phyloP scores from a whole-genome alignment of 2,888 invertebrate genomes.

The Apodemia mormo region DNA sequence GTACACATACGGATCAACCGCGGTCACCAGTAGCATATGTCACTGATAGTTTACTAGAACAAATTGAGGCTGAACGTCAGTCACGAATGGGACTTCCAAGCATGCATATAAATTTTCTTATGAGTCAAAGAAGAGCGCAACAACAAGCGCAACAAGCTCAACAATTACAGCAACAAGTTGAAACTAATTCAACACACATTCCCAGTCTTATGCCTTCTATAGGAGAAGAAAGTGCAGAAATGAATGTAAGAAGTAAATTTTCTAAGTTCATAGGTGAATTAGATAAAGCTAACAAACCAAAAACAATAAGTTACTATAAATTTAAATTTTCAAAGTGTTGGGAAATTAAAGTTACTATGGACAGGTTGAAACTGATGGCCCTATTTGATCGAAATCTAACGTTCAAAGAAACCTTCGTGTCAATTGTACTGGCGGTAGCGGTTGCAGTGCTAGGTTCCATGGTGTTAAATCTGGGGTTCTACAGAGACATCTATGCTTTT shows the following conservation, averaged over 20 bases:
- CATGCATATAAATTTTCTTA: slow-evolving; percentile 74
- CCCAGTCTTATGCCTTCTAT: slow-evolving; percentile 77
- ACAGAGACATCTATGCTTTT: slow-evolving; percentile 95
- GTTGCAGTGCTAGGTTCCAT: slow-evolving; percentile 93
- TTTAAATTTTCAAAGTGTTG: slow-evolving; percentile 85
- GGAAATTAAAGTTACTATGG: slow-evolving; percentile 92
- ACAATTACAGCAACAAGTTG: slow-evolving; percentile 49
- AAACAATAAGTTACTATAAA: slow-evolving; percentile 86
- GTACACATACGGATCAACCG: slow-evolving; percentile 62
- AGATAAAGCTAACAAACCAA: slow-evolving; percentile 77
- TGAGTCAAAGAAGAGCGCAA: slow-evolving; percentile 67
- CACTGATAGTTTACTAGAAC: slow-evolving; percentile 73
- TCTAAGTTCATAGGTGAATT: slow-evolving; percentile 79
- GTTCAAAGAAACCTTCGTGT: slow-evolving; percentile 89
- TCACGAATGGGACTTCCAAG: slow-evolving; percentile 74
- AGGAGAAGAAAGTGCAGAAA: slow-evolving; percentile 80
- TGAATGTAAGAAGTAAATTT: slow-evolving; percentile 79
- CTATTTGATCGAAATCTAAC: slow-evolving; percentile 96
- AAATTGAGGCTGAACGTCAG: slow-evolving; percentile 73
- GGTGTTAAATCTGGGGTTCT: slow-evolving; percentile 91
- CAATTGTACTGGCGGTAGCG: slow-evolving; percentile 90
- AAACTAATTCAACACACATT: slow-evolving; percentile 57
- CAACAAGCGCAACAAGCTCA: slow-evolving; percentile 45
- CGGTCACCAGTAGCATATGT: slow-evolving; percentile 74
- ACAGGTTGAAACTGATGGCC: slow-evolving; percentile 94